These are phyloP conservation scores for Andrena dorsata DNA, from an alignment of 2,888 invertebrate genomes.

Conservation along the genomic window DNA sequence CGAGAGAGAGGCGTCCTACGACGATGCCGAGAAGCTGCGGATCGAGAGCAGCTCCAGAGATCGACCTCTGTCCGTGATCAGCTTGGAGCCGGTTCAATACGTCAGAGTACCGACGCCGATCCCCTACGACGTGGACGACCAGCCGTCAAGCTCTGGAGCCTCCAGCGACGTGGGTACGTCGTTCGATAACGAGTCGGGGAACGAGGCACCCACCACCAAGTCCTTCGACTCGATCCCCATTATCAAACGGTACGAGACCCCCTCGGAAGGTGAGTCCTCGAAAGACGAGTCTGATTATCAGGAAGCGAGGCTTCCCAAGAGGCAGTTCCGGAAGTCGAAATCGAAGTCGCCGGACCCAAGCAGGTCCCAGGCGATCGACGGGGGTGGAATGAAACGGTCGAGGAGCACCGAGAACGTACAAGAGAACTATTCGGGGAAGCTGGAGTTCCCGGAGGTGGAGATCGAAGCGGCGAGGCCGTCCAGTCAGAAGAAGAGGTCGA, in stretches of 20 bases:
- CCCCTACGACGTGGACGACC: slow-evolving; percentile 74
- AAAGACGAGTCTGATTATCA: slow-evolving; percentile 68
- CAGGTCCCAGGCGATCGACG: slow-evolving; percentile 13
- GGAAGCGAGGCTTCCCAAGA: slow-evolving; percentile 48
- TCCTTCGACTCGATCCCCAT: slow-evolving; percentile 69
- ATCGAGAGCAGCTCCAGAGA: slow-evolving; percentile 55
- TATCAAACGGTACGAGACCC: slow-evolving; percentile 68
- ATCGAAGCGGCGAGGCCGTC: neutral
- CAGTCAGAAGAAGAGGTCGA: slow-evolving; percentile 36
- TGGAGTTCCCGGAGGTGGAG: neutral
- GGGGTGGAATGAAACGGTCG: neutral
- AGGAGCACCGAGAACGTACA: neutral
- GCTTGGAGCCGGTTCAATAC: slow-evolving; percentile 69
- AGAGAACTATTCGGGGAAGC: neutral
- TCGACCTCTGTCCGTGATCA: slow-evolving; percentile 48
- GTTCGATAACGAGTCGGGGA: slow-evolving; percentile 79
- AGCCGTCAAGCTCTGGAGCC: slow-evolving; percentile 70
- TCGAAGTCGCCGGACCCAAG: slow-evolving; percentile 64
- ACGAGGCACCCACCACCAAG: slow-evolving; percentile 75
- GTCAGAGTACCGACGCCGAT: slow-evolving; percentile 81
- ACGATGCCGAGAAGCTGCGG: slow-evolving; percentile 38
- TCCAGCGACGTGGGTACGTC: slow-evolving; percentile 76
- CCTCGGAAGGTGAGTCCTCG: slow-evolving; percentile 74
- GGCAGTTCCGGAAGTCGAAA: slow-evolving; percentile 28
- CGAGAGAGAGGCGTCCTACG: slow-evolving; percentile 52